Evolutionary conservation across 2,797 vertebrate genomes (phyloP).

Genomic region (Tokudaia muenninki): DNA sequence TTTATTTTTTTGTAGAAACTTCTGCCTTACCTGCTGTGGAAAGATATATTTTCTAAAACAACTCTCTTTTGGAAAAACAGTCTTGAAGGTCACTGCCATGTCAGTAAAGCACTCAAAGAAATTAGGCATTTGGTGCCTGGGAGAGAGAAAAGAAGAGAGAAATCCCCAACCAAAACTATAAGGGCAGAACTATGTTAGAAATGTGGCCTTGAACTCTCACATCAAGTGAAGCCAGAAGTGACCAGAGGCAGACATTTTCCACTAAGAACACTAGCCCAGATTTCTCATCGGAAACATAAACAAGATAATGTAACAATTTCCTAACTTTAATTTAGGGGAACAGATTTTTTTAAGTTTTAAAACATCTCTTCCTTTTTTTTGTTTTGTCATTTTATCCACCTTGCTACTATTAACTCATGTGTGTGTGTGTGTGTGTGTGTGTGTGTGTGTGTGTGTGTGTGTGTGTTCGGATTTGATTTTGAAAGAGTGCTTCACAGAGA

Average conservation of each 20-base stretch:
- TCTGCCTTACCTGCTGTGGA: background rate
- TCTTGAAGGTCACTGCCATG: background rate
- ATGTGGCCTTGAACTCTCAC: background rate
- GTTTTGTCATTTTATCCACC: background rate
- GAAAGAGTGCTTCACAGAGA: background rate
- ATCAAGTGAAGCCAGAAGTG: background rate
- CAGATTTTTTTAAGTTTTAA: background rate
- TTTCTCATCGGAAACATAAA: background rate
- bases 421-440: background rate
- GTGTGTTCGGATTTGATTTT: background rate
- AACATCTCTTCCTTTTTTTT: background rate
- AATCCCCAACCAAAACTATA: background rate
- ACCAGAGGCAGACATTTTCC: background rate
- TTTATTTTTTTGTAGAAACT: background rate
- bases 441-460: background rate
- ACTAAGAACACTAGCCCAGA: background rate
- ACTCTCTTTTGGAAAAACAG: background rate
- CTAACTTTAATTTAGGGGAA: background rate
- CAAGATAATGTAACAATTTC: background rate
- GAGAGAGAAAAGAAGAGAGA: background rate
- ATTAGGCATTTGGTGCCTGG: no score
- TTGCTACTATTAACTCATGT: background rate
- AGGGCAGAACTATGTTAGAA: rapidly evolving
- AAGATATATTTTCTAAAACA: background rate
- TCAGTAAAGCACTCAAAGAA: background rate